A percentile compares a stretch with the other conserved stretches of the same genome.
Conservation (phyloP, 2,113 vertebrate genomes). For the Scomber japonicus region DNA sequence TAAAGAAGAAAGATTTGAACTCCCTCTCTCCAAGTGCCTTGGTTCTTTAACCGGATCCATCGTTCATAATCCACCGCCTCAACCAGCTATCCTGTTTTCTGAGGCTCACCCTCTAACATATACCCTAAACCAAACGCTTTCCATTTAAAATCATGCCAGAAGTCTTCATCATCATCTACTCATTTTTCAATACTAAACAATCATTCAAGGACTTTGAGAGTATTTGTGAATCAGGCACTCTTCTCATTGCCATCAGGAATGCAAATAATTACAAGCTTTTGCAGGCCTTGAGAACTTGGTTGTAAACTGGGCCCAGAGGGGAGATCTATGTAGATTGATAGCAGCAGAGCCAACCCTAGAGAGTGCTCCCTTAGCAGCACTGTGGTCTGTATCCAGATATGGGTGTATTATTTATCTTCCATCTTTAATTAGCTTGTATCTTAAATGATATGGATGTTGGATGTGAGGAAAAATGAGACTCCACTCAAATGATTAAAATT, state of each 20-base stretch:
- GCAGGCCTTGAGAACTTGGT: constrained; percentile 20
- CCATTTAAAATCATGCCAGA: background rate
- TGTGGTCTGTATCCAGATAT: constrained; percentile 19
- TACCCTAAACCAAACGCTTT: too few relatives aligned
- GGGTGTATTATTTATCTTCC: constrained; percentile 33
- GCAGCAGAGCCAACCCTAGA: constrained; percentile 25
- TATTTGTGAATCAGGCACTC: constrained; percentile 13
- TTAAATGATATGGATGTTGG: constrained; percentile 39
- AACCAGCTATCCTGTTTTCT: too few relatives aligned
- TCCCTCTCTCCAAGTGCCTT: too few relatives aligned
- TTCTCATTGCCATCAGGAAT: constrained; percentile 32
- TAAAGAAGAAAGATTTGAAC: too few relatives aligned
- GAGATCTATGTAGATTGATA: constrained; percentile 59
- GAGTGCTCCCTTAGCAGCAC: constrained; percentile 45
- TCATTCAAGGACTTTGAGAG: background rate
- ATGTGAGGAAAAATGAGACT: constrained; percentile 53
- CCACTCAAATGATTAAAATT: constrained; percentile 23
- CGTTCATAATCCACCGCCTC: too few relatives aligned
- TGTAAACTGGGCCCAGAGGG: constrained; percentile 58
- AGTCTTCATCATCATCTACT: background rate
- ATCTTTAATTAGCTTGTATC: constrained; percentile 70
- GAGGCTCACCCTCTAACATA: too few relatives aligned
- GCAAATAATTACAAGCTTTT: constrained; percentile 62
- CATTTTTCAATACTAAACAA: too few relatives aligned
- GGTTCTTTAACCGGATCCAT: too few relatives aligned